Evolutionary conservation across 2,797 vertebrate species (phyloP), one percentile per base, ranked within the genome.

Genomic region (Malacoctenus gilli): DNA sequence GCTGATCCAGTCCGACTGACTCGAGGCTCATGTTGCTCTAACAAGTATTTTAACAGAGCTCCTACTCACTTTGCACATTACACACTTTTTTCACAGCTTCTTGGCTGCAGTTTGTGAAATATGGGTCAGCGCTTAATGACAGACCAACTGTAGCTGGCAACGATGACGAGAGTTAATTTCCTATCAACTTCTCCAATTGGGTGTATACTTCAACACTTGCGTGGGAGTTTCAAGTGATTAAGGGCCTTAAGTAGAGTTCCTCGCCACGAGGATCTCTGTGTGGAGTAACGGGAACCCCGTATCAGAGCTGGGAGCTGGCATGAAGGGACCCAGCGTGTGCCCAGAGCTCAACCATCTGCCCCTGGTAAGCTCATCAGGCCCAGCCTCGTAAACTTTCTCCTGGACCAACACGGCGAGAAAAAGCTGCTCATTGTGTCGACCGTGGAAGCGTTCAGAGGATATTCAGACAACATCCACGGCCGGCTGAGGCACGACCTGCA

Each of bases 341-440:
- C 73, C 69, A 59, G 44, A 60, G 61, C 57, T 59, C n/a, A 82
- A 79, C 75, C 78, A 79, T 77, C 82, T 83, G 82, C 68, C 76
- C 69, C 53, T 23, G 23, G 51, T 57, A 68, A 61, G 64, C 51
- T 56, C 35, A 71, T 53, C 67, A 43, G 62, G 31, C 44, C 14
- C 3, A 1, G 36, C 12, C 22, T 44, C 43, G 38, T 21, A 41
- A 34, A 67, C 56, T 62, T 72, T 32, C 44, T 66, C 38, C 35
- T 48, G 28, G 16, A 63, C 32, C 22, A 16, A 9, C 0, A 42
- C 35, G 40, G 44, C 1, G 5, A 28, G 5, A 28, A 2, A 28
- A 28, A 68, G 53, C 12, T 9, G 38, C n/a, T 37, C 39, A 30
- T 9, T 41, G 25, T 44, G 12, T 53, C 44, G n/a, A 52, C 19